phyloP scores from a whole-genome alignment of 2,113 vertebrate species.

The Zosterops japonicus region DNA sequence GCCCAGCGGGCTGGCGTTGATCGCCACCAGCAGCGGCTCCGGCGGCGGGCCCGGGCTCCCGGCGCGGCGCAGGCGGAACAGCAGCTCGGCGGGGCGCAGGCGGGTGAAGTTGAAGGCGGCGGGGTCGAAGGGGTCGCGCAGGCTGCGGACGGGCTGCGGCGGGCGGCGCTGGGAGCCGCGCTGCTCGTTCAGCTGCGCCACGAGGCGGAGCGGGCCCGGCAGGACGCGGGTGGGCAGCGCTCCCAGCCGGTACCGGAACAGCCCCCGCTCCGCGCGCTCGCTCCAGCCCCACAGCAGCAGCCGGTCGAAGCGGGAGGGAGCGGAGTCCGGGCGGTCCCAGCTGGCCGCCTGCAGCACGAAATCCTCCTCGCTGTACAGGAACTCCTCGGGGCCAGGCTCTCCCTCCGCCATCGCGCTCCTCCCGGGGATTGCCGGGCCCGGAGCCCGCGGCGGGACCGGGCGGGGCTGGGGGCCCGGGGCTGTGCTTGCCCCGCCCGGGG shows the following conservation, averaged over 20 bases:
- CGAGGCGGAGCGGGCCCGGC: constrained; percentile 74
- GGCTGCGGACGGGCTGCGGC: constrained; percentile 83
- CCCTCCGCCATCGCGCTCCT: not conserved
- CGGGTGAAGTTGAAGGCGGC: constrained; percentile 86
- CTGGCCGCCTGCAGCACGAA: constrained; percentile 52
- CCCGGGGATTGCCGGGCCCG: rapidly evolving
- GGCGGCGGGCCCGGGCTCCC: not conserved
- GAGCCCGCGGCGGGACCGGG: not conserved
- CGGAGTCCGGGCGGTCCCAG: constrained; percentile 41
- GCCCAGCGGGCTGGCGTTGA: constrained; percentile 90
- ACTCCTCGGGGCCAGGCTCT: constrained; percentile 8
- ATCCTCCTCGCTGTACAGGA: constrained; percentile 77
- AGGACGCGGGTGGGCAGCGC: constrained; percentile 79
- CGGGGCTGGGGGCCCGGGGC: not conserved
- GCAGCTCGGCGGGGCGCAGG: constrained; percentile 78
- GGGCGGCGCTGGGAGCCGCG: constrained; percentile 81
- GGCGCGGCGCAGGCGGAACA: constrained; percentile 76
- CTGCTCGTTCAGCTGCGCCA: constrained; percentile 87
- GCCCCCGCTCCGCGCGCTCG: constrained; percentile 77
- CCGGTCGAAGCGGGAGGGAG: constrained; percentile 77
- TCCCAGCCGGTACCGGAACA: constrained; percentile 85
- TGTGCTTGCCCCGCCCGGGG: not conserved
- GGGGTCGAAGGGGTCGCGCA: constrained; percentile 81
- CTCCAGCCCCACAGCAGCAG: constrained; percentile 77
- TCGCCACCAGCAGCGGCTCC: constrained; percentile 70